Evolutionary conservation across 1,140 invertebrate genomes (phyloP).

Genomic region (Sycophaga agraensis): DNA sequence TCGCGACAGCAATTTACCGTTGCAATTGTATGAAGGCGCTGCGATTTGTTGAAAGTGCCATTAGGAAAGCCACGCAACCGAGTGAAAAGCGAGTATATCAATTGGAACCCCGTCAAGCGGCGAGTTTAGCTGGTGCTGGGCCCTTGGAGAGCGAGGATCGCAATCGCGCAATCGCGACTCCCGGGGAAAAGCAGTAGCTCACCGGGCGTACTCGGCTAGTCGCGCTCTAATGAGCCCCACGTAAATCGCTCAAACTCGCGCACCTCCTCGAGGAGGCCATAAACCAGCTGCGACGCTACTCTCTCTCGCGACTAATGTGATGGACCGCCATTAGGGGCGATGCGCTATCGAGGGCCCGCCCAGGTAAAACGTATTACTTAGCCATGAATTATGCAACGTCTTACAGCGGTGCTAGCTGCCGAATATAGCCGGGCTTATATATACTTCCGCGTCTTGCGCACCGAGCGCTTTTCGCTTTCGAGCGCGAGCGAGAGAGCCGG

Average conservation of each 20-base stretch:
- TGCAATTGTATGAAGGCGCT: too few species aligned
- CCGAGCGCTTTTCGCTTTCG: constrained; percentile 5
- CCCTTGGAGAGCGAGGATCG: too few species aligned
- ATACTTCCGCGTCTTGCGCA: neutral
- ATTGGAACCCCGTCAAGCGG: too few species aligned
- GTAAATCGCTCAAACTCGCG: constrained; percentile 30
- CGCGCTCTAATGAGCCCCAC: constrained; percentile 2
- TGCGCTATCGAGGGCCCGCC: neutral
- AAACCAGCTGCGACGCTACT: constrained; percentile 34
- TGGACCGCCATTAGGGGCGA: constrained; percentile 45
- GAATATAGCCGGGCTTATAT: neutral
- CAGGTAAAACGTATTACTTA: constrained; percentile 51
- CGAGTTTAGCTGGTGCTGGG: too few species aligned
- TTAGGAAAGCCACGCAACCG: too few species aligned
- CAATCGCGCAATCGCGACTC: too few species aligned
- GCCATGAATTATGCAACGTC: constrained; percentile 49
- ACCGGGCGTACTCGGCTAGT: too few species aligned
- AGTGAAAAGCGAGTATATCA: too few species aligned
- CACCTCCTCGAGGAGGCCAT: constrained; percentile 35
- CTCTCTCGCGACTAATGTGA: constrained; percentile 44
- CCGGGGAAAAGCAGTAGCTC: too few species aligned
- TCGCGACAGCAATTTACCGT: too few species aligned
- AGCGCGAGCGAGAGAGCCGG: neutral
- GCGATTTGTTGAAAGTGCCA: too few species aligned
- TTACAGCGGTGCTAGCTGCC: constrained; percentile 20